A percentile compares a stretch with the other conserved stretches of the same genome.
These are phyloP conservation scores for Ictinia mississippiensis DNA, from an alignment of 2,797 vertebrate species.

Conservation along the genomic window DNA sequence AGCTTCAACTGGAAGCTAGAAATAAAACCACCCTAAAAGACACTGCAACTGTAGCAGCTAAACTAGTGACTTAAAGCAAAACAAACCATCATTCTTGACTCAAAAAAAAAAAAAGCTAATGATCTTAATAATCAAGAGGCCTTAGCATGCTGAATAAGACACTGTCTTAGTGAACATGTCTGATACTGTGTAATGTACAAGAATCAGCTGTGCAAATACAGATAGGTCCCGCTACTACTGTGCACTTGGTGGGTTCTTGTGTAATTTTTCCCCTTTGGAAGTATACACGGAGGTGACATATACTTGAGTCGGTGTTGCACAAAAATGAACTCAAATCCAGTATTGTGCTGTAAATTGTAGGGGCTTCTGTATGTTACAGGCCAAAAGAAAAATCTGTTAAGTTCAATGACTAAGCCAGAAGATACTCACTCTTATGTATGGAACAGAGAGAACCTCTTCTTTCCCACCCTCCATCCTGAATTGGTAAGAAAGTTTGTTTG, in stretches of 20 bases:
- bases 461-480: not conserved
- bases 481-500: not conserved
- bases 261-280: not conserved
- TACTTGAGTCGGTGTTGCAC: not conserved
- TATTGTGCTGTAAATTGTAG: not conserved
- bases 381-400: not conserved
- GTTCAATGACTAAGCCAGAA: not conserved
- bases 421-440: not conserved
- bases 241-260: not conserved
- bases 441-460: not conserved
- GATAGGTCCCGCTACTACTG: not conserved
- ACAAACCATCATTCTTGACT: not conserved
- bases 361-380: not conserved
- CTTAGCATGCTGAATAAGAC: conserved; percentile 24
- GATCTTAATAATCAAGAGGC: not conserved
- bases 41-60: not conserved
- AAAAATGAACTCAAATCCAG: not conserved
- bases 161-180: not conserved
- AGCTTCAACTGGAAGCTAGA: conserved; percentile 10
- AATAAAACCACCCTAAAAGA: not conserved
- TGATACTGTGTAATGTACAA: not conserved
- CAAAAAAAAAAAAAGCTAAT: not conserved
- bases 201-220: conserved; percentile 11
- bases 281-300: not conserved
- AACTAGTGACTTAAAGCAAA: not conserved